Conservation (phyloP, 2,888 invertebrate species). For the Tipula vernalis region DNA sequence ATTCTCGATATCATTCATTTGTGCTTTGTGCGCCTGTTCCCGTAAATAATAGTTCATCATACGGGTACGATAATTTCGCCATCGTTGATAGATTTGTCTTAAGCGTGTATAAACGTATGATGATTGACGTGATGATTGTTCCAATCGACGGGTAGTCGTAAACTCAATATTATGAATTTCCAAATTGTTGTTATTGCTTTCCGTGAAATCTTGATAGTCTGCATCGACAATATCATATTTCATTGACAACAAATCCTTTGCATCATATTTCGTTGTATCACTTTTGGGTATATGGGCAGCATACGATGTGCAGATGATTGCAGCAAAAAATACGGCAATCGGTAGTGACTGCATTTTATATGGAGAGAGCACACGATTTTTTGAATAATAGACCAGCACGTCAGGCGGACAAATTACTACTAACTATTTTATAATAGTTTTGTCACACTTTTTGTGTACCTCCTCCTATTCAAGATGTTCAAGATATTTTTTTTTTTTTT, state of each 20-base stretch:
- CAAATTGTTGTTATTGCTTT: neutral
- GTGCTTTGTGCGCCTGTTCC: neutral
- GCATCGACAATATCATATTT: neutral
- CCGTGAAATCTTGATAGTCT: neutral
- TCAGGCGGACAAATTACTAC: neutral
- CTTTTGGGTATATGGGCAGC: neutral
- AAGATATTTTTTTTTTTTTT: no score
- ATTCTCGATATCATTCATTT: neutral
- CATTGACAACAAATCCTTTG: neutral
- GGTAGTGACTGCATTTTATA: neutral
- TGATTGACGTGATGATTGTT: neutral
- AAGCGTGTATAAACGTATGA: neutral
- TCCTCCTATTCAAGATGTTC: neutral
- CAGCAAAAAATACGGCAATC: neutral
- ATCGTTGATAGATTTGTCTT: neutral
- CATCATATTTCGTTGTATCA: neutral
- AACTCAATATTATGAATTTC: neutral
- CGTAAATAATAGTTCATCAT: neutral
- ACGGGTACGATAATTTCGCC: neutral
- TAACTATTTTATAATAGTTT: neutral
- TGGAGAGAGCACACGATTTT: neutral
- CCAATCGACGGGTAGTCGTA: neutral
- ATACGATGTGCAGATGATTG: neutral
- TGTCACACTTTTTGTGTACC: neutral
- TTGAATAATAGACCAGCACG: neutral